Conservation (phyloP, 2,888 invertebrate genomes). For the Bellardia bayeri region DNA sequence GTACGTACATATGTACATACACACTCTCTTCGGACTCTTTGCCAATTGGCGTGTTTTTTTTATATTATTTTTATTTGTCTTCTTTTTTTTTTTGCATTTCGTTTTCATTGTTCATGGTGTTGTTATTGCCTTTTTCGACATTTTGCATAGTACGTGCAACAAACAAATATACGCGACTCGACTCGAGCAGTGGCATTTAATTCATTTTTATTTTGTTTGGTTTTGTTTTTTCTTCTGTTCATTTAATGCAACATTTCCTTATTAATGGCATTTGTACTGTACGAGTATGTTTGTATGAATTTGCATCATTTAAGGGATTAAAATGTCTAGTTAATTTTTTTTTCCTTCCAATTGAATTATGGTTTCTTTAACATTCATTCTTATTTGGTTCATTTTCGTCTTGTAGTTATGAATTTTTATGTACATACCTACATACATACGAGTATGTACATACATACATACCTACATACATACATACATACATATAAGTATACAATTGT, state of each 20-base stretch:
- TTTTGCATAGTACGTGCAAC: slow-evolving; percentile 64
- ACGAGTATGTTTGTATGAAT: not conserved
- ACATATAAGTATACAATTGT: no score
- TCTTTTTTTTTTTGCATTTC: slow-evolving; percentile 46
- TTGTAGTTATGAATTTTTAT: not conserved
- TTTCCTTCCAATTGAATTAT: slow-evolving; percentile 8
- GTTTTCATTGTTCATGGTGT: slow-evolving; percentile 28
- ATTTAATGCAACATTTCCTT: slow-evolving; percentile 68
- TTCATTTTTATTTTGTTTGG: slow-evolving; percentile 15
- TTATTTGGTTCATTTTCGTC: slow-evolving; percentile 18
- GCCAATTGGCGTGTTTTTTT: slow-evolving; percentile 69
- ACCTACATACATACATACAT: no score
- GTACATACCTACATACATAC: not conserved
- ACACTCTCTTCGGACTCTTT: slow-evolving; percentile 58
- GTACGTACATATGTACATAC: not conserved
- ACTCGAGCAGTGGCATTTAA: slow-evolving; percentile 21
- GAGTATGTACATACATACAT: not conserved
- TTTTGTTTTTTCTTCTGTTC: slow-evolving; percentile 8
- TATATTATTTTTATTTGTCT: slow-evolving; percentile 28
- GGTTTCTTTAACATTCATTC: not conserved
- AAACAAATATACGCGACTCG: not conserved
- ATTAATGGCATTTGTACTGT: slow-evolving; percentile 26
- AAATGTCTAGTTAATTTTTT: slow-evolving; percentile 41
- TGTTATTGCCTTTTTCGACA: slow-evolving; percentile 64
- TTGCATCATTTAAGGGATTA: slow-evolving; percentile 68